These are phyloP conservation scores for Sarcophaga caerulescens DNA, from an alignment of 2,888 invertebrate genomes.

Conservation along the genomic window DNA sequence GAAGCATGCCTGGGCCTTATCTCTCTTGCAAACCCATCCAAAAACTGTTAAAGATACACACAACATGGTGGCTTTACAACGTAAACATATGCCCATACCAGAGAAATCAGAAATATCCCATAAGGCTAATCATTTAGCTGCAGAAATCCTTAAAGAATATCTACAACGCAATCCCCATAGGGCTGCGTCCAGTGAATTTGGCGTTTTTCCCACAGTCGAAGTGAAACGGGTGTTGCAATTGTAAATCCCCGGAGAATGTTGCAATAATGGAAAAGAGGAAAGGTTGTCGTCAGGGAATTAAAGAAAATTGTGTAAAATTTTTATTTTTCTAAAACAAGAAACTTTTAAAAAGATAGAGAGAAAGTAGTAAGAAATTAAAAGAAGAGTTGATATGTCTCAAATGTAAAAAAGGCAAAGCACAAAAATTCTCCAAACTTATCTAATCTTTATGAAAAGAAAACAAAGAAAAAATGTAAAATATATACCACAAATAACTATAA, in stretches of 20 bases:
- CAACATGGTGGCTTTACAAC: slow-evolving; percentile 72
- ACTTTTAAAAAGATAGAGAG: slow-evolving; percentile 40
- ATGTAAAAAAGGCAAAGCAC: slow-evolving; percentile 55
- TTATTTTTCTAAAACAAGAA: slow-evolving; percentile 37
- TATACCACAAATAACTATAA: slow-evolving; percentile 39
- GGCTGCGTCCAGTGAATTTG: slow-evolving; percentile 78
- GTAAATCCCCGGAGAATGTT: slow-evolving; percentile 52
- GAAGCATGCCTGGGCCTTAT: slow-evolving; percentile 82
- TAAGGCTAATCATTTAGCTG: slow-evolving; percentile 78
- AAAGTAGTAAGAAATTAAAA: slow-evolving; percentile 21
- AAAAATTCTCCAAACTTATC: slow-evolving; percentile 21
- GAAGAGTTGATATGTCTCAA: slow-evolving; percentile 26
- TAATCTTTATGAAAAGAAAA: not conserved
- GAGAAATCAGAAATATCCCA: slow-evolving; percentile 75
- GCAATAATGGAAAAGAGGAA: not conserved
- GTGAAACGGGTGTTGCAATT: slow-evolving; percentile 78
- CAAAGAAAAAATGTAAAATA: not conserved
- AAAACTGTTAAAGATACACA: slow-evolving; percentile 66
- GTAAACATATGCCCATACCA: slow-evolving; percentile 74
- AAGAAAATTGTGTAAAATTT: slow-evolving; percentile 44
- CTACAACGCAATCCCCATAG: slow-evolving; percentile 80
- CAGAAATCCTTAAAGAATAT: slow-evolving; percentile 80
- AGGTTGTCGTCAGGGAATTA: not conserved
- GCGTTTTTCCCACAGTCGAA: slow-evolving; percentile 80
- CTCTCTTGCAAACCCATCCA: slow-evolving; percentile 76